These are phyloP conservation scores for Xiphophorus hellerii DNA, from an alignment of 2,113 vertebrate genomes.

Conservation along the genomic window DNA sequence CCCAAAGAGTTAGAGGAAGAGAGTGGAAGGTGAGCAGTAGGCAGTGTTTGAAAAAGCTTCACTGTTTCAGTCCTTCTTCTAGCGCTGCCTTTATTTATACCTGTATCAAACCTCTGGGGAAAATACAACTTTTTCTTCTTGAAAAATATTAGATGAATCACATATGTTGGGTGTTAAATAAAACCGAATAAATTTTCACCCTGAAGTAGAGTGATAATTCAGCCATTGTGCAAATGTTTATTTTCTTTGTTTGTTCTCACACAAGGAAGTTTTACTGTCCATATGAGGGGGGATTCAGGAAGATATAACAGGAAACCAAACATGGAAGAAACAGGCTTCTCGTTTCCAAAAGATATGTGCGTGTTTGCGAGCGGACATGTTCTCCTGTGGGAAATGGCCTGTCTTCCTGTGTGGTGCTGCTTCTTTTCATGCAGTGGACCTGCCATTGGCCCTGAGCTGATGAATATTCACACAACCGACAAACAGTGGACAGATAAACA, in stretches of 20 bases:
- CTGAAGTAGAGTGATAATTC: neutral
- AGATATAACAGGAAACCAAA: conserved; percentile 5
- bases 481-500: conserved; percentile 62
- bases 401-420: conserved; percentile 31
- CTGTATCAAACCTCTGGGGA: conserved; percentile 6
- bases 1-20: conserved; percentile 35
- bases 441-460: conserved; percentile 48
- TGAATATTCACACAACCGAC: conserved; percentile 72
- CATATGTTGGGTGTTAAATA: conserved; percentile 1
- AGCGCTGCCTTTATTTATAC: conserved; percentile 18
- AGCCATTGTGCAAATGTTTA: neutral
- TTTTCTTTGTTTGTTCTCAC: neutral
- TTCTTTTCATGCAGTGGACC: conserved; percentile 44
- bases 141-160: neutral
- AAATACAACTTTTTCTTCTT: neutral
- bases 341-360: neutral
- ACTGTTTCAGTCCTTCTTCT: conserved; percentile 40
- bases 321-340: neutral
- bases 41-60: conserved; percentile 46
- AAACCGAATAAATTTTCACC: neutral
- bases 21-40: conserved; percentile 26
- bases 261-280: neutral
- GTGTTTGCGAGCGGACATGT: conserved; percentile 29
- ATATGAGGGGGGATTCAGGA: neutral
- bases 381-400: conserved; percentile 66